Evolutionary conservation across 1,140 invertebrate genomes (phyloP), one percentile per base, ranked within the genome.

Genomic region (Zaprionus ghesquierei): DNA sequence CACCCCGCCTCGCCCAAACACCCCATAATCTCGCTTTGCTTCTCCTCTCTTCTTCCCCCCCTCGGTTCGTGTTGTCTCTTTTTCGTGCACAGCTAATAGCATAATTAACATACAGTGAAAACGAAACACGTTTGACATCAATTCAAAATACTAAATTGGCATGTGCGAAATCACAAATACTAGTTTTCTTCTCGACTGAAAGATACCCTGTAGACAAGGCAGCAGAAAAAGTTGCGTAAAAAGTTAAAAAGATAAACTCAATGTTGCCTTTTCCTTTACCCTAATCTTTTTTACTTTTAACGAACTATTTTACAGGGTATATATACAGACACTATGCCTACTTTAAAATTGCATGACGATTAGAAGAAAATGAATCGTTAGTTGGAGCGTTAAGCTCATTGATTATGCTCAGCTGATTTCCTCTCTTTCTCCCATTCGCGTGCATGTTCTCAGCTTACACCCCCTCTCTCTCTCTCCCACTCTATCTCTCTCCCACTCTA

Each of bases 41-140:
- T 29, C 18, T 33, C 13, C 31, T 25, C 58, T 31, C 27, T 15
- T 49, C 44, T 38, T 62, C 18, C 12, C 27, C 27, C 18, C 51
- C 41, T 38, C 31, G n/a, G n/a, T n/a, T 20, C 13, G 1, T 20
- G 13, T 53, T 50, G 27, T 38, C 20, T 41, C 18, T 46, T 6
- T 41, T 56, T 64, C 33, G 56, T 53, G 61, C 53, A 27, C 23
- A 18, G 33, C 53, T 69, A 73, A 70, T 75, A 75, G 55, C 82
- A 75, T 85, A 85, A 85, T 85, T 81, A 75, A 49, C 70, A 85
- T 86, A 72, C 66, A 71, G 66, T 64, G 23, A 68, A 77, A 86
- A 69, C 69, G 69, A 86, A 77, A 86, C 77, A 86, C 75, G 81
- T 82, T 76, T 73, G 53, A 79, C 82, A 86, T 79, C 75, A 81